These are phyloP conservation scores for Porites evermanni DNA, from an alignment of 92 coral and sea anemone genomes.

Conservation along the genomic window DNA sequence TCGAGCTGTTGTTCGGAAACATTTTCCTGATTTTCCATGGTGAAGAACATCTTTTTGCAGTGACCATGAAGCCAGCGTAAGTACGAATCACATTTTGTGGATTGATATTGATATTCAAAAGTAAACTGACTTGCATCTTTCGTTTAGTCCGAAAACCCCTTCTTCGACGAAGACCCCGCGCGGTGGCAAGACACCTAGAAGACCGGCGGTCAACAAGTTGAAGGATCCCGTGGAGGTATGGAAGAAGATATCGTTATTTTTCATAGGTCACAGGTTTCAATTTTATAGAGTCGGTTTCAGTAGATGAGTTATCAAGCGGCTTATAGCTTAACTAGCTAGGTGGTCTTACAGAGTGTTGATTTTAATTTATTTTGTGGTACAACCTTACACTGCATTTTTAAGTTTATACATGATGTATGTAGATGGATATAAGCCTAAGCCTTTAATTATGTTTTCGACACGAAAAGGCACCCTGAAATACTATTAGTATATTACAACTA, in stretches of 20 bases:
- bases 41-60: not conserved
- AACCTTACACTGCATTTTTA: too few relatives aligned
- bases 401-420: too few relatives aligned
- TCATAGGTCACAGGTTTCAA: not conserved
- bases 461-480: too few relatives aligned
- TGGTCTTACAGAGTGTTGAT: too few relatives aligned
- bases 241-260: not conserved
- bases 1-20: constrained; percentile 19
- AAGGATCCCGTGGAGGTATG: constrained; percentile 98
- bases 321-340: too few relatives aligned
- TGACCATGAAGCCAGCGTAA: constrained; percentile 77
- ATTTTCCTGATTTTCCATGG: constrained; percentile 32
- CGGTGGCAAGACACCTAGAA: constrained; percentile 80
- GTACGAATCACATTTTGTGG: constrained; percentile 14
- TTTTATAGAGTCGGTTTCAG: too few relatives aligned
- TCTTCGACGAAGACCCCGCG: constrained; percentile 82
- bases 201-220: constrained; percentile 79
- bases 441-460: too few relatives aligned
- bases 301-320: too few relatives aligned
- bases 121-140: not conserved
- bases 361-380: too few relatives aligned
- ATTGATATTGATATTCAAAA: not conserved
- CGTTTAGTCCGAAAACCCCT: constrained; percentile 88
- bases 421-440: too few relatives aligned
- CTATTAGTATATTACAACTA: too few relatives aligned